Evolutionary conservation across 2,888 invertebrate genomes (phyloP).

Genomic region (Macropis europaea): DNA sequence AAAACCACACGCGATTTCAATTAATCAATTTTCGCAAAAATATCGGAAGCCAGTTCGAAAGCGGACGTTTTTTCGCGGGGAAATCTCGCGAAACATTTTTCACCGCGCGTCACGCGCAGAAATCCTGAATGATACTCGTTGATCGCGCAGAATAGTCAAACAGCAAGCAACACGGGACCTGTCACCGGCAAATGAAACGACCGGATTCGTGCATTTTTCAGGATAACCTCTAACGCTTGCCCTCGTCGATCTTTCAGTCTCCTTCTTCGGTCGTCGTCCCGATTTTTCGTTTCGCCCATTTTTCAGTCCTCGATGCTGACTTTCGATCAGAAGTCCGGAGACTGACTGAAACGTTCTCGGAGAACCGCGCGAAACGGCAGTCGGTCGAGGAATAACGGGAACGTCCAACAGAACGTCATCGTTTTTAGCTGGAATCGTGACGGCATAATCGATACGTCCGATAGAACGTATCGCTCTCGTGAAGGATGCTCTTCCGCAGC

Average conservation of each 20-base stretch:
- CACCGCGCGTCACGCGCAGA: slow-evolving; percentile 31
- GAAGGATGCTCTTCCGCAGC: slow-evolving; percentile 20
- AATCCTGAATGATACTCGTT: slow-evolving; percentile 30
- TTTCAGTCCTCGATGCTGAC: slow-evolving; percentile 9
- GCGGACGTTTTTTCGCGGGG: slow-evolving; percentile 17
- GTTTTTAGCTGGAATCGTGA: slow-evolving; percentile 34
- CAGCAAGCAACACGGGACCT: slow-evolving; percentile 12
- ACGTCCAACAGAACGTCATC: slow-evolving; percentile 19
- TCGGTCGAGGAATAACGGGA: slow-evolving; percentile 9
- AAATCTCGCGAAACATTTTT: slow-evolving; percentile 27
- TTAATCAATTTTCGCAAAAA: slow-evolving; percentile 23
- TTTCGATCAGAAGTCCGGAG: slow-evolving; percentile 33
- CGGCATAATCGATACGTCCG: slow-evolving; percentile 41
- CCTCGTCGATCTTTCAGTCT: background rate
- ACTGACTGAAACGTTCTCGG: slow-evolving; percentile 21
- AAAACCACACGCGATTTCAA: slow-evolving; percentile 2
- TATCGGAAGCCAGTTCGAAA: background rate
- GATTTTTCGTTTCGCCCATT: background rate
- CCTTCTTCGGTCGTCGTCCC: background rate
- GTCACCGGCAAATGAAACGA: slow-evolving; percentile 52
- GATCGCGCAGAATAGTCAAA: slow-evolving; percentile 28
- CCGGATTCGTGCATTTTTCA: slow-evolving; percentile 6
- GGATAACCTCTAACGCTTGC: background rate
- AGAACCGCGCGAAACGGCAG: background rate
- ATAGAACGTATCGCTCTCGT: slow-evolving; percentile 11